A percentile compares a stretch with the other conserved stretches of the same genome.
phyloP scores from a whole-genome alignment of 2,888 invertebrate species.

The Eucera pruinosa region DNA sequence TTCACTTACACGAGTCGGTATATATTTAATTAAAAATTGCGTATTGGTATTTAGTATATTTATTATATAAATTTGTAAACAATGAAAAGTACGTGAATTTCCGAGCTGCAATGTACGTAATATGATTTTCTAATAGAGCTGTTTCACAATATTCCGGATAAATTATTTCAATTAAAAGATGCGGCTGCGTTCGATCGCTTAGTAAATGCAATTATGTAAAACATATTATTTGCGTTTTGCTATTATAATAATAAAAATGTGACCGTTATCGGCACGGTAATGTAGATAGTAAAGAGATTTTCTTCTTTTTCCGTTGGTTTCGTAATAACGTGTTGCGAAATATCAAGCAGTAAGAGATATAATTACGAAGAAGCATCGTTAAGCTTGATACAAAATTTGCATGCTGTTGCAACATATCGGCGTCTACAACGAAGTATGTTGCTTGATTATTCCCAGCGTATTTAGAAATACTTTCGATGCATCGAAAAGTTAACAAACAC shows the following conservation, averaged over 20 bases:
- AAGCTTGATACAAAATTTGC: slow-evolving; percentile 25
- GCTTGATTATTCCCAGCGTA: background rate
- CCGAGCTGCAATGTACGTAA: too few relatives aligned
- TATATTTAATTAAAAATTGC: too few relatives aligned
- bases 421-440: background rate
- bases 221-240: slow-evolving; percentile 7
- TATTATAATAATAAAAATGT: slow-evolving; percentile 24
- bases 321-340: slow-evolving; percentile 40
- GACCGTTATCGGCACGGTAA: slow-evolving; percentile 19
- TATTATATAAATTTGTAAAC: too few relatives aligned
- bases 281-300: slow-evolving; percentile 40
- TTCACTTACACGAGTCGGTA: too few relatives aligned
- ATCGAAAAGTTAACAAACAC: too few relatives aligned
- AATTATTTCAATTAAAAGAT: background rate
- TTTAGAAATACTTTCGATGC: background rate
- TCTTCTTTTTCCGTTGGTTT: slow-evolving; percentile 37
- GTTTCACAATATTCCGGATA: too few relatives aligned
- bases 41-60: too few relatives aligned
- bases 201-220: slow-evolving; percentile 31
- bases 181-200: background rate
- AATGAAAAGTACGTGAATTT: too few relatives aligned
- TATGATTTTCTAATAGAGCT: too few relatives aligned
- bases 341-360: slow-evolving; percentile 22
- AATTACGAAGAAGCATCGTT: slow-evolving; percentile 24
- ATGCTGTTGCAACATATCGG: slow-evolving; percentile 13